phyloP scores from a whole-genome alignment of 2,113 vertebrate genomes.

The Epinephelus fuscoguttatus region DNA sequence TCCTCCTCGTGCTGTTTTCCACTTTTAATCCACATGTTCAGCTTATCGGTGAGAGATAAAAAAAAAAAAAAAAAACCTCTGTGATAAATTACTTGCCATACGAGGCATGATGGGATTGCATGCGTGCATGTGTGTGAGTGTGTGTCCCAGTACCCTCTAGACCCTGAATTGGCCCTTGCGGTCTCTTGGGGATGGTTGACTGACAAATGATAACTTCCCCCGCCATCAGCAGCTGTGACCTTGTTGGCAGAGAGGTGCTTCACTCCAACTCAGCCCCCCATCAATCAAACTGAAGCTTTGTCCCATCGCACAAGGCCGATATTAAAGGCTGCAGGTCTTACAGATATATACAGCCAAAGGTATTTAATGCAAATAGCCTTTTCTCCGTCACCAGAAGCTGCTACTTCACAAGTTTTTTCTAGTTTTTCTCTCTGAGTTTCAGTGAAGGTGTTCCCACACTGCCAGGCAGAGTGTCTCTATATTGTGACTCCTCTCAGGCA shows the following conservation, averaged over 20 bases:
- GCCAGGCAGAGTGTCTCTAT: slow-evolving; percentile 12
- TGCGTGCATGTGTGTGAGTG: background rate
- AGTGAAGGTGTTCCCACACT: slow-evolving; percentile 3
- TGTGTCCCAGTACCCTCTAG: background rate
- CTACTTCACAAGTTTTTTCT: background rate
- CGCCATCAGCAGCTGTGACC: slow-evolving; percentile 47
- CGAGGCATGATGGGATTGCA: slow-evolving; percentile 12
- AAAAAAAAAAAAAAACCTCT: background rate
- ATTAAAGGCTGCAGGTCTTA: slow-evolving; percentile 17
- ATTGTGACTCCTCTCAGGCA: slow-evolving; percentile 1
- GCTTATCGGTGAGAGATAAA: slow-evolving; percentile 17
- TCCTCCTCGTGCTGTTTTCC: slow-evolving; percentile 18
- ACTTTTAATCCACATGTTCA: slow-evolving; percentile 10
- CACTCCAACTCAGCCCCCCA: slow-evolving; percentile 12
- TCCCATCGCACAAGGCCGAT: slow-evolving; percentile 7
- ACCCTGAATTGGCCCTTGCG: slow-evolving; percentile 1
- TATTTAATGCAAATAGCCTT: slow-evolving; percentile 14
- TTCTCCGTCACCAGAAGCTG: background rate
- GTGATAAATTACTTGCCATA: slow-evolving; percentile 45
- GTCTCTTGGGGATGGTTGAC: slow-evolving; percentile 42
- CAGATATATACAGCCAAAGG: background rate
- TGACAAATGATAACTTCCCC: slow-evolving; percentile 53
- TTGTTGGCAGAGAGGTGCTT: slow-evolving; percentile 47
- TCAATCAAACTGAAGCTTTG: slow-evolving; percentile 47
- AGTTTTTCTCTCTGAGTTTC: background rate